Conservation (phyloP, 2,113 vertebrate species). For the Bolborhynchus lineola region DNA sequence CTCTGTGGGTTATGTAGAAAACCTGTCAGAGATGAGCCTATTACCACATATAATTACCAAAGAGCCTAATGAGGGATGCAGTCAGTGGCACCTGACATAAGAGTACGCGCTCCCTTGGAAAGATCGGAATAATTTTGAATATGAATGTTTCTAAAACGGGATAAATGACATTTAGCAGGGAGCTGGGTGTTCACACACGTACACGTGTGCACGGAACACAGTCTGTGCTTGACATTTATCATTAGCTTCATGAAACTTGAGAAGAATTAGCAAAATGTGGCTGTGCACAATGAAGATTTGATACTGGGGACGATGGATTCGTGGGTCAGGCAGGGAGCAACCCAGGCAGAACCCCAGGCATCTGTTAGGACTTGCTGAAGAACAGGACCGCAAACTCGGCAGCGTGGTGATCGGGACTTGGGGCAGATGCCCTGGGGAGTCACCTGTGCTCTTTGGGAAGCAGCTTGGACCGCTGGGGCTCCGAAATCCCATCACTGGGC, state of each 20-base stretch:
- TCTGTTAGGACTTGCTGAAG: neutral
- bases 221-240: slow-evolving; percentile 55
- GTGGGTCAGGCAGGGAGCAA: neutral
- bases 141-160: slow-evolving; percentile 65
- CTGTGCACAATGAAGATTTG: neutral
- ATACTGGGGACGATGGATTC: neutral
- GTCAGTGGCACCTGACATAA: slow-evolving; percentile 38
- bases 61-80: neutral
- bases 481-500: neutral
- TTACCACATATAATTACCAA: neutral
- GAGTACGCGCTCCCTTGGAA: slow-evolving; percentile 29
- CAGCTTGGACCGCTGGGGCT: neutral
- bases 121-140: slow-evolving; percentile 65
- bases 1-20: neutral
- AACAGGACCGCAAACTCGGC: neutral
- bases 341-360: neutral
- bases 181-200: slow-evolving; percentile 48
- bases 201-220: slow-evolving; percentile 44
- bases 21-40: neutral
- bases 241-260: neutral
- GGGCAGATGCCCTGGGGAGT: neutral
- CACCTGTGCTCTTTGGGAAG: neutral
- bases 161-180: slow-evolving; percentile 63
- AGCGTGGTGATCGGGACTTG: neutral
- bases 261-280: neutral